A percentile compares a stretch with the other conserved stretches of the same genome.
Conservation (phyloP, 2,113 vertebrate species). For the Pogonocichla stellata region DNA sequence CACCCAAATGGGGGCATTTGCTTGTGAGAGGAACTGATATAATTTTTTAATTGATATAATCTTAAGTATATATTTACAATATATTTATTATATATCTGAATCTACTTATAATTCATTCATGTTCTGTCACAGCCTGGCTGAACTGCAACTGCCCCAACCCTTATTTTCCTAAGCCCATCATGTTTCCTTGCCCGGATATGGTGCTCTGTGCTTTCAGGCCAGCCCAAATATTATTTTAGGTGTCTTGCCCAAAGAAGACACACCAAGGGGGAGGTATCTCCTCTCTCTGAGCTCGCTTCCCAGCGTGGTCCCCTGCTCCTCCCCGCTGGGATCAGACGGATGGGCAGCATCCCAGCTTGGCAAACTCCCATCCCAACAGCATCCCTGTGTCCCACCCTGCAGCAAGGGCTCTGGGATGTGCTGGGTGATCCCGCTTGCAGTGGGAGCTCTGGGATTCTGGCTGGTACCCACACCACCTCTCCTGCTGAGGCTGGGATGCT, state of each 20-base stretch:
- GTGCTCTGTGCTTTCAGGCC: background rate
- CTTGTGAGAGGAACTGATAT: background rate
- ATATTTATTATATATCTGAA: background rate
- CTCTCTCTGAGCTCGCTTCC: background rate
- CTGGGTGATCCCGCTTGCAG: accelerated
- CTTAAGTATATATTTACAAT: background rate
- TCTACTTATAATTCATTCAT: background rate
- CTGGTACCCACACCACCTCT: background rate
- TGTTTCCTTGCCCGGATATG: background rate
- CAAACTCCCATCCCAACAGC: background rate
- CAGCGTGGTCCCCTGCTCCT: background rate
- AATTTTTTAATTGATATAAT: accelerated
- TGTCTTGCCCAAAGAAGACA: background rate
- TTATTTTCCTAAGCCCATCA: background rate
- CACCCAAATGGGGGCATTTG: background rate
- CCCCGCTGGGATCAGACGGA: background rate
- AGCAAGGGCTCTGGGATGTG: accelerated
- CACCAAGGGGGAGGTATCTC: background rate
- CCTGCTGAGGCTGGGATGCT: accelerated
- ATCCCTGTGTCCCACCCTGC: background rate
- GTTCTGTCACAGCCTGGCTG: background rate
- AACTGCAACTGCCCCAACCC: background rate
- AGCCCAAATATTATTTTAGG: conserved; percentile 48
- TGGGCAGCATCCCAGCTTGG: background rate
- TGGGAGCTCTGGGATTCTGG: background rate